Evolutionary conservation across 1,140 invertebrate genomes (phyloP), one percentile per base, ranked within the genome.

Genomic region (Trypoxylus dichotomus): DNA sequence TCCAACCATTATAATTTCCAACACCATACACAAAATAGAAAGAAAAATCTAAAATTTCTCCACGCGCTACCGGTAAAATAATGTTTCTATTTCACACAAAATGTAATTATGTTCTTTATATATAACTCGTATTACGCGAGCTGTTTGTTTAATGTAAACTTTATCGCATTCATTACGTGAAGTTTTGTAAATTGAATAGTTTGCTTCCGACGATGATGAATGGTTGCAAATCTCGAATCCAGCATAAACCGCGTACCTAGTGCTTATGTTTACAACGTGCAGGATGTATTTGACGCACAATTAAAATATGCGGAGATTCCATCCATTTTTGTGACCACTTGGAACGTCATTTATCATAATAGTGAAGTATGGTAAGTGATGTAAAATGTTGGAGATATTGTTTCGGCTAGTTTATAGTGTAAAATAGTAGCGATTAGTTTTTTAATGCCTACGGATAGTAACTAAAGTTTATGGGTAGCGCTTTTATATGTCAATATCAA

Each of bases 91-190:
- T 68, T 21, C 27, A 68, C 7, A 7, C 2, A 24, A 68, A 68
- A 68, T 68, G 25, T 24, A 68, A 68, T 68, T 68, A 27, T 68
- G 27, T 68, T 29, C 60, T 68, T 27, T 68, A 68, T 68, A 27
- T 24, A 68, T 29, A 8, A 15, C 19, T 68, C 21, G 8, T 25
- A 68, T 15, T 68, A 13, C 60, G 24, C 60, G 60, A 13, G 6
- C 19, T n/a, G n/a, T 54, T 54, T n/a, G 47, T 54, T 5, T 68
- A 3, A 27, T 68, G 60, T 29, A 15, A 68, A 68, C 60, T 68
- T 68, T 68, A 68, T 27, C 21, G 11, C 60, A 24, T 27, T 29
- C 13, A 68, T 68, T 68, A 68, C 7, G 27, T 68, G 24, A 1
- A 29, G 24, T 68, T 29, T 68, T 29, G 60, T 68, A 68, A 27